phyloP scores from a whole-genome alignment of 2,888 invertebrate species.

The Drosophila anomalata region DNA sequence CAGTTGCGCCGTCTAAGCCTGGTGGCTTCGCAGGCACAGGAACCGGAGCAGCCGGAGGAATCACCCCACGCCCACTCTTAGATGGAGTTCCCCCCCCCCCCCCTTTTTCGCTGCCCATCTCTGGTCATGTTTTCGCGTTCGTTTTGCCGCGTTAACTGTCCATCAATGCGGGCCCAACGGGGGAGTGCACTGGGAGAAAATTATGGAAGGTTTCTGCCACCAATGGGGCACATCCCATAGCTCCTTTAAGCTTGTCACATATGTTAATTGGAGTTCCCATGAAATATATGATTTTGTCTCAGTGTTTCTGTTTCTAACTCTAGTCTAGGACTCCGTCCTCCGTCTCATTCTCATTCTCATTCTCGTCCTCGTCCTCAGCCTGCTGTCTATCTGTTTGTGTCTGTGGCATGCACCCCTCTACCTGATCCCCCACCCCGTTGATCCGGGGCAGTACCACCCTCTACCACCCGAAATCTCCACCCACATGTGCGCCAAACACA shows the following conservation, averaged over 20 bases:
- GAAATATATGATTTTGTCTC: constrained; percentile 3
- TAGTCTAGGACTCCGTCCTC: constrained; percentile 17
- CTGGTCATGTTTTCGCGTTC: constrained; percentile 75
- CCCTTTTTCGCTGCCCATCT: constrained; percentile 7
- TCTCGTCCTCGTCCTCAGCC: constrained; percentile 33
- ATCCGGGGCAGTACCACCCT: constrained; percentile 4
- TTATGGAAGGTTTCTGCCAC: too few species aligned
- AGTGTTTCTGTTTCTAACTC: constrained; percentile 33
- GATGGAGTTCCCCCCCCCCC: constrained; percentile 6
- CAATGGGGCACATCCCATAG: too few species aligned
- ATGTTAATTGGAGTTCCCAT: not conserved
- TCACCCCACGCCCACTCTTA: not conserved
- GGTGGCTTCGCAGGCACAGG: constrained; percentile 41
- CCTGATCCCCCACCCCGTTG: constrained; percentile 41
- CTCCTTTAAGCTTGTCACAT: too few species aligned
- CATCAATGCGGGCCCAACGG: constrained; percentile 71
- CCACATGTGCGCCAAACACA: not conserved
- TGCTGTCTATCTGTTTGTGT: constrained; percentile 63
- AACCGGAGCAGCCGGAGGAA: constrained; percentile 34
- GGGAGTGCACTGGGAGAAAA: constrained; percentile 21
- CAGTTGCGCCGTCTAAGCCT: constrained; percentile 79
- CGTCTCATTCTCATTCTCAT: constrained; percentile 8
- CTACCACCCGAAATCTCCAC: constrained; percentile 8
- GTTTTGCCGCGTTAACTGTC: constrained; percentile 79
- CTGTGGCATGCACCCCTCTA: constrained; percentile 64